Percentiles rank a stretch among this genome's conserved stretches.
Conservation (phyloP, 2,113 vertebrate genomes). For the Eonycteris spelaea region DNA sequence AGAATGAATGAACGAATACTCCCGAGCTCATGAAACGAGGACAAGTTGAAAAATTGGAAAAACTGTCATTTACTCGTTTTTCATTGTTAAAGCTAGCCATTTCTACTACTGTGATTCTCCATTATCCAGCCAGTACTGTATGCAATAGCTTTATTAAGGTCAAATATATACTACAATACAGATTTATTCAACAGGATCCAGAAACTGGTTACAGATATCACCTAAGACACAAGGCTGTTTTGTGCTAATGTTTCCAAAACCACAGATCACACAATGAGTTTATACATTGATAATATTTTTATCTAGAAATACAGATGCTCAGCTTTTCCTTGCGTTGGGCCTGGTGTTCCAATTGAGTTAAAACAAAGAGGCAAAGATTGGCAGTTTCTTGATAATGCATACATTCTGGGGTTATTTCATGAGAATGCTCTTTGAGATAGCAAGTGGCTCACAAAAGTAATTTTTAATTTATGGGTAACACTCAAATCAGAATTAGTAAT, state of each 20-base stretch:
- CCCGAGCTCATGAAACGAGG: background rate
- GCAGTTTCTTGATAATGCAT: conserved; percentile 41
- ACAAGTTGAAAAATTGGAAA: background rate
- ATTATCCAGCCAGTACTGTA: conserved; percentile 73
- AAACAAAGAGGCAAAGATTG: background rate
- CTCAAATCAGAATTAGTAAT: conserved; percentile 72
- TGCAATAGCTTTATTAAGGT: conserved; percentile 88
- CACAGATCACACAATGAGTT: conserved; percentile 80
- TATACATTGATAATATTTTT: conserved; percentile 74
- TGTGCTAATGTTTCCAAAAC: conserved; percentile 81
- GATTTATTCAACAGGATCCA: conserved; percentile 82
- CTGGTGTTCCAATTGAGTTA: conserved; percentile 56
- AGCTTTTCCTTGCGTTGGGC: conserved; percentile 64
- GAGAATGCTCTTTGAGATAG: background rate
- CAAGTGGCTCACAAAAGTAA: conserved; percentile 50
- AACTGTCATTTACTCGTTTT: background rate
- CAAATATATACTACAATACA: conserved; percentile 87
- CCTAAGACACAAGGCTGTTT: conserved; percentile 81
- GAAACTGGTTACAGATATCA: conserved; percentile 83
- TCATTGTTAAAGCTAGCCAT: background rate
- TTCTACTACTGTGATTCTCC: conserved; percentile 3
- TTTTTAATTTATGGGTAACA: conserved; percentile 75
- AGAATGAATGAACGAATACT: background rate
- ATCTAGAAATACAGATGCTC: conserved; percentile 81
- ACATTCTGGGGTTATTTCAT: conserved; percentile 10